Evolutionary conservation across 1,140 invertebrate genomes (phyloP).

Genomic region (Calephelis virginiensis): DNA sequence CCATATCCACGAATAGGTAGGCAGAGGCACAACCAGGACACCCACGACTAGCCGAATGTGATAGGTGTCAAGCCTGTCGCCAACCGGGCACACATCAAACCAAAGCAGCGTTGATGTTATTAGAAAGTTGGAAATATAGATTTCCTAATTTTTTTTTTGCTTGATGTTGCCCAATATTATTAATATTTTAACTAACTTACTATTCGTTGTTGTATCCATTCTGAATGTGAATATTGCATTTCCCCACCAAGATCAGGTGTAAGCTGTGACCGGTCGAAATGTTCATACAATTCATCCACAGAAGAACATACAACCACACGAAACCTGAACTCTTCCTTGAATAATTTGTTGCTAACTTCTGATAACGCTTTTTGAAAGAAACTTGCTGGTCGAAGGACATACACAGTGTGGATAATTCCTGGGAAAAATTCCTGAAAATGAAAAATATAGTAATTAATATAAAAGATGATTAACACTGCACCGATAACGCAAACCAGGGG

Average conservation of each 20-base stretch:
- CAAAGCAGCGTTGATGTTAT: too few relatives aligned
- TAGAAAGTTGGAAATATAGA: too few relatives aligned
- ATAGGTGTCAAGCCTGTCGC: too few relatives aligned
- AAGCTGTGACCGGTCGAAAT: conserved; percentile 90
- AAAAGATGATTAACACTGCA: not conserved
- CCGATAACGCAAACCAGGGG: too few relatives aligned
- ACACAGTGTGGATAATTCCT: conserved; percentile 94
- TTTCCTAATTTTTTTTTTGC: too few relatives aligned
- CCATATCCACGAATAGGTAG: too few relatives aligned
- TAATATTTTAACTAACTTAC: conserved; percentile 80
- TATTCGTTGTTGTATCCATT: conserved; percentile 97
- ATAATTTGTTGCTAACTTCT: conserved; percentile 96
- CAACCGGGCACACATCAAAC: too few relatives aligned
- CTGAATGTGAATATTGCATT: conserved; percentile 93
- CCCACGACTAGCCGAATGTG: too few relatives aligned
- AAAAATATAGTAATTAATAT: conserved; percentile 1
- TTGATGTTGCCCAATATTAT: too few relatives aligned
- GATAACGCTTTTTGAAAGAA: conserved; percentile 97
- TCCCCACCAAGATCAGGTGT: conserved; percentile 93
- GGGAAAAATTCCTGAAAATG: conserved; percentile 94
- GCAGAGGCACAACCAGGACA: too few relatives aligned
- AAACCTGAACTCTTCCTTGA: conserved; percentile 96
- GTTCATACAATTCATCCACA: conserved; percentile 90
- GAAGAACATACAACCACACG: conserved; percentile 90
- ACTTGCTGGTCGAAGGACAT: conserved; percentile 93